Conservation (phyloP, 1,140 invertebrate species). For the Agrilus planipennis region DNA sequence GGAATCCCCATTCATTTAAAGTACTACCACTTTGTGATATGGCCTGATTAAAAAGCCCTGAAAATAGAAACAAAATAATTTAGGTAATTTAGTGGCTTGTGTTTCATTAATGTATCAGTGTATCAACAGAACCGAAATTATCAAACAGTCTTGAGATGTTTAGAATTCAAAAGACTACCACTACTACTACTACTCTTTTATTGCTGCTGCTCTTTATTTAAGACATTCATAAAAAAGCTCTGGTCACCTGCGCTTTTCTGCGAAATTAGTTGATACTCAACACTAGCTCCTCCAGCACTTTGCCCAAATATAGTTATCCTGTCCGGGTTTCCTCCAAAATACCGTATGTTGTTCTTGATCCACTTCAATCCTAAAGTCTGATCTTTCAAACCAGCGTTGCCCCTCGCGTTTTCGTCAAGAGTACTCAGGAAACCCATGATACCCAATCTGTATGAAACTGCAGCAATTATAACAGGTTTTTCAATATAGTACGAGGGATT, state of each 20-base stretch:
- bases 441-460: constrained; percentile 41
- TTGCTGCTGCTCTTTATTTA: too few relatives aligned
- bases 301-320: constrained; percentile 38
- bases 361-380: constrained; percentile 37
- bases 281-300: constrained; percentile 36
- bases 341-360: constrained; percentile 34
- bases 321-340: constrained; percentile 36
- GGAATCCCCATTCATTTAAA: constrained; percentile 15
- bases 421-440: constrained; percentile 36
- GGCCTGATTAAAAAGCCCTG: constrained; percentile 12
- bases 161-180: too few relatives aligned
- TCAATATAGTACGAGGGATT: constrained; percentile 37
- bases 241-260: constrained; percentile 28
- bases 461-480: constrained; percentile 38
- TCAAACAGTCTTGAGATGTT: too few relatives aligned
- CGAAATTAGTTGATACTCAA: constrained; percentile 40
- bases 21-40: constrained; percentile 18
- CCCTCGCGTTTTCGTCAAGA: constrained; percentile 33
- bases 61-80: not conserved
- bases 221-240: too few relatives aligned
- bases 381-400: constrained; percentile 39
- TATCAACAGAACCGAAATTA: too few relatives aligned
- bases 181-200: too few relatives aligned
- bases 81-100: not conserved
- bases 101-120: too few relatives aligned